phyloP scores from a whole-genome alignment of 2,888 invertebrate species.

The Formica aserva region DNA sequence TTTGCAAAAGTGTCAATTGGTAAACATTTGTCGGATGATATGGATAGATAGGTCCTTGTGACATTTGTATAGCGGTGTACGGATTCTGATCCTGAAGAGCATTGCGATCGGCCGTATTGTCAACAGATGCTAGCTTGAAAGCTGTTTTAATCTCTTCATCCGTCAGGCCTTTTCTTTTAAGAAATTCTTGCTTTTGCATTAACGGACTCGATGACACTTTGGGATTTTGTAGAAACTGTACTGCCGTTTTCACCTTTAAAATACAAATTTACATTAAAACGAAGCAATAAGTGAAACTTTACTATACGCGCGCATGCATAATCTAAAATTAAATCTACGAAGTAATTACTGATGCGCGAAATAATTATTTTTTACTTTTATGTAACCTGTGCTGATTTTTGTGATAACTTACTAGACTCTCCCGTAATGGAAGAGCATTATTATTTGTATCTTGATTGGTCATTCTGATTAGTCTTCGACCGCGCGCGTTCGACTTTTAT shows the following conservation, averaged over 20 bases:
- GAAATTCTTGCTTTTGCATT: conserved; percentile 92
- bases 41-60: conserved; percentile 71
- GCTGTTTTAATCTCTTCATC: conserved; percentile 92
- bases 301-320: neutral
- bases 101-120: conserved; percentile 63
- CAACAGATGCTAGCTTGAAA: conserved; percentile 88
- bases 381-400: neutral
- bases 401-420: conserved; percentile 80
- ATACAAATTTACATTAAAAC: conserved; percentile 1
- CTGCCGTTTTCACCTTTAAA: conserved; percentile 92
- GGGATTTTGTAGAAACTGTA: conserved; percentile 95
- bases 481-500: neutral
- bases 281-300: neutral
- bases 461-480: conserved; percentile 70
- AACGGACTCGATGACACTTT: conserved; percentile 92
- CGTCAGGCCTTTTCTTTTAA: conserved; percentile 92
- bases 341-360: neutral
- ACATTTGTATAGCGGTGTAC: conserved; percentile 80
- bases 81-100: conserved; percentile 71
- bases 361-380: neutral
- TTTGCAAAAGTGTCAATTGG: conserved; percentile 86
- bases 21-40: conserved; percentile 72
- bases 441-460: conserved; percentile 77
- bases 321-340: conserved; percentile 23
- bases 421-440: conserved; percentile 77